phyloP scores from a whole-genome alignment of 2,888 invertebrate genomes.

The Nymphalis c-album region DNA sequence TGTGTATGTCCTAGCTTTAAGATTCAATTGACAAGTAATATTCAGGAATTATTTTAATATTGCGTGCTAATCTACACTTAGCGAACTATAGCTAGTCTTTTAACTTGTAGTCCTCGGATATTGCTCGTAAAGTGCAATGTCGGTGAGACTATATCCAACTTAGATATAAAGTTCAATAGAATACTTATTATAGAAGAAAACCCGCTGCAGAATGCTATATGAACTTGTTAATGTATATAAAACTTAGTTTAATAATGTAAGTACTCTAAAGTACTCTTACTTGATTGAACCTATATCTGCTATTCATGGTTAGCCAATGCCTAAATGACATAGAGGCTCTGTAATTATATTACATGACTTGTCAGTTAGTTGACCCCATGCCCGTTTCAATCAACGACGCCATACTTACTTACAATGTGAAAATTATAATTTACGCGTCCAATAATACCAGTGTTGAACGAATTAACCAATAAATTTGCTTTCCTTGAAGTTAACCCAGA shows the following conservation, averaged over 20 bases:
- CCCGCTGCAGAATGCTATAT: no score
- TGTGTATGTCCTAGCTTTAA: no score
- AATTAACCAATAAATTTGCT: constrained; percentile 26
- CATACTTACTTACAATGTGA: constrained; percentile 25
- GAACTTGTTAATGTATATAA: background rate
- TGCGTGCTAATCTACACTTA: no score
- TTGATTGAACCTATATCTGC: background rate
- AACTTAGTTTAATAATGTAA: background rate
- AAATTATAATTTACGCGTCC: constrained; percentile 31
- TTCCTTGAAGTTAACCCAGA: constrained; percentile 6
- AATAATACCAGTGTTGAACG: constrained; percentile 25
- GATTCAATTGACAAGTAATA: no score
- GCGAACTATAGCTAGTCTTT: no score
- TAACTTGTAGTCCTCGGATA: background rate
- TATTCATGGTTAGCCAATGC: constrained; percentile 27
- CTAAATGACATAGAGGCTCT: constrained; percentile 31
- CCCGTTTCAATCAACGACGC: constrained; percentile 33
- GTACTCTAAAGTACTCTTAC: background rate
- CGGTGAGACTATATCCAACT: no score
- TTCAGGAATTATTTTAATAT: no score
- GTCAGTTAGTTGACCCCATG: constrained; percentile 35
- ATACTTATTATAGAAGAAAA: no score
- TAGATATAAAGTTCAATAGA: no score
- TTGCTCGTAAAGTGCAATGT: no score
- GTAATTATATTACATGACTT: constrained; percentile 38